These are phyloP conservation scores for Lepidothrix coronata DNA, from an alignment of 2,113 vertebrate species.

Conservation along the genomic window DNA sequence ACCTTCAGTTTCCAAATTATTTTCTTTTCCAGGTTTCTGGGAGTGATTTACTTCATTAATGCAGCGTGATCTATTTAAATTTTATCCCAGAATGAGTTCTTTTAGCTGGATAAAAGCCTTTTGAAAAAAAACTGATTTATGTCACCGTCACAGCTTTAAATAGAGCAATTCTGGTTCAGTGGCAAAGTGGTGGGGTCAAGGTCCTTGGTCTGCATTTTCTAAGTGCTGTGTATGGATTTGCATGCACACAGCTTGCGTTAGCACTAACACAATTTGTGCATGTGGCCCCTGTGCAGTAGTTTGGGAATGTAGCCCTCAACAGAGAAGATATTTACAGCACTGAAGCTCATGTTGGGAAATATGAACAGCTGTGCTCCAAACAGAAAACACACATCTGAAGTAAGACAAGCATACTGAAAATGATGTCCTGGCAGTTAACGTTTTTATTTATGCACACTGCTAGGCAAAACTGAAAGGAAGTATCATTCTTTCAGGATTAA, in stretches of 20 bases:
- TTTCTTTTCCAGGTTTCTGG: conserved; percentile 37
- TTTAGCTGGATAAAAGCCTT: conserved; percentile 15
- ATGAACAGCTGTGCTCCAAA: conserved; percentile 50
- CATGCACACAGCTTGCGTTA: conserved; percentile 20
- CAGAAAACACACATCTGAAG: conserved; percentile 19
- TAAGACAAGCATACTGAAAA: conserved; percentile 55
- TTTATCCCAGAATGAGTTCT: neutral
- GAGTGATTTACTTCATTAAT: conserved; percentile 36
- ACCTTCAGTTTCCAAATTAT: neutral
- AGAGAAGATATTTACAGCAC: conserved; percentile 32
- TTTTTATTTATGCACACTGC: conserved; percentile 65
- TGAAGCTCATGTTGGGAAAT: conserved; percentile 40
- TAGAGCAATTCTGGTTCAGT: neutral
- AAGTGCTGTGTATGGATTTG: conserved; percentile 16
- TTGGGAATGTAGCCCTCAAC: conserved; percentile 35
- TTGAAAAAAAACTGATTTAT: neutral
- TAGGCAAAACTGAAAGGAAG: conserved; percentile 60
- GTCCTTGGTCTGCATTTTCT: neutral
- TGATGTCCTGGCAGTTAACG: conserved; percentile 58
- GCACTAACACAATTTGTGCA: neutral
- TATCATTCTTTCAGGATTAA: conserved; percentile 63
- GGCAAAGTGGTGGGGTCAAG: neutral
- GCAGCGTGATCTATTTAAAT: conserved; percentile 1
- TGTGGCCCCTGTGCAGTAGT: conserved; percentile 34
- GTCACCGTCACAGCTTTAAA: neutral